A percentile compares a stretch with the other conserved stretches of the same genome.
These are phyloP conservation scores for Sinocyclocheilus grahami DNA, from an alignment of 2,113 vertebrate species.

Conservation along the genomic window DNA sequence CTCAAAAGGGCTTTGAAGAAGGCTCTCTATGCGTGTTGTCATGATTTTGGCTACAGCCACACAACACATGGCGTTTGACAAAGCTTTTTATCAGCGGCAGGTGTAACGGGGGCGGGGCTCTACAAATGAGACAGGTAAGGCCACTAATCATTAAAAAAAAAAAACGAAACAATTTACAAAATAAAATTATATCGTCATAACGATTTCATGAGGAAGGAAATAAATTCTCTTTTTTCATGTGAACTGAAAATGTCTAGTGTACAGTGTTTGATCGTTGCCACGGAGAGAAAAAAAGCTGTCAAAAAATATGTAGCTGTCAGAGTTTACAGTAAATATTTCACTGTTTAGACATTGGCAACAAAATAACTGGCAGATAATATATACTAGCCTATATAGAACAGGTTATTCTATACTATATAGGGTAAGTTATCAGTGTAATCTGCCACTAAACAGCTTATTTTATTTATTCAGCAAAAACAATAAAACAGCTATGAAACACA, in stretches of 20 bases:
- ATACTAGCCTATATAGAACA: too few relatives aligned
- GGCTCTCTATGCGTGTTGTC: constrained; percentile 64
- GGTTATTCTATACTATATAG: neutral
- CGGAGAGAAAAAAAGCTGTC: too few relatives aligned
- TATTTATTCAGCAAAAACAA: neutral
- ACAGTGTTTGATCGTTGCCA: too few relatives aligned
- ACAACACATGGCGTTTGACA: constrained; percentile 49
- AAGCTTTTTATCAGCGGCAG: constrained; percentile 68
- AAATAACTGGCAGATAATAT: neutral
- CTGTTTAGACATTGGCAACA: neutral
- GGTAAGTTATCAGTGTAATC: neutral
- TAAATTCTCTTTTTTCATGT: too few relatives aligned
- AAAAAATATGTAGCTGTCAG: too few relatives aligned
- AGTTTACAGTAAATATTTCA: too few relatives aligned
- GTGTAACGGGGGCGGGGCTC: constrained; percentile 51
- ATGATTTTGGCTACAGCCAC: constrained; percentile 62
- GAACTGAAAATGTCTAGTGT: too few relatives aligned
- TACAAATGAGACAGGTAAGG: constrained; percentile 49
- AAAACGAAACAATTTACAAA: neutral
- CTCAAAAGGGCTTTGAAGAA: constrained; percentile 69
- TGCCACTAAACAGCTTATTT: neutral
- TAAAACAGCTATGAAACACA: neutral
- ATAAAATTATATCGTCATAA: neutral
- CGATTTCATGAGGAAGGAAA: too few relatives aligned
- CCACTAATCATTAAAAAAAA: constrained; percentile 32